Evolutionary conservation across 2,797 vertebrate genomes (phyloP), one percentile per base, ranked within the genome.

Genomic region (Parauchenoglanis punctatus): DNA sequence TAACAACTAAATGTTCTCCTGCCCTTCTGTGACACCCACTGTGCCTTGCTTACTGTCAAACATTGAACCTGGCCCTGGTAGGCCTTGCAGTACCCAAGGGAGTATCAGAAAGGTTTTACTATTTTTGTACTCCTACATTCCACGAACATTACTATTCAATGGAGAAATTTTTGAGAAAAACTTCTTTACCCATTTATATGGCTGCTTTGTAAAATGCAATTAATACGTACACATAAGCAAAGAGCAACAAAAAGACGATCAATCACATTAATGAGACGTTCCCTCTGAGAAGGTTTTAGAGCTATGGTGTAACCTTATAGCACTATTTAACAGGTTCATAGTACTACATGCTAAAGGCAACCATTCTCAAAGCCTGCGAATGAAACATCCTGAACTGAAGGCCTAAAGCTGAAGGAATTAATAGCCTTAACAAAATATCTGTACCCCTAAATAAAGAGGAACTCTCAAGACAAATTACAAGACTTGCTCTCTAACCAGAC

Each of bases 311-410:
- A 31, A 80, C 40, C 49, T 18, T 56, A 56, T 1, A 85, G 54
- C 35, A 35, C 73, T 80, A 78, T 68, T 28, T 23, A 73, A 63
- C 40, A 46, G n/a, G 20, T 70, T 70, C 4, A 61, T 25, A 67
- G 87, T 73, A 85, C 85, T 25, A 86, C 65, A 88, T 84, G 81
- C 81, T 59, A 73, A 90, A 89, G 87, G 88, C 85, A 80, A 88
- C 49, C 81, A 67, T 87, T 82, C 61, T 46, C 83, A 75, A 78
- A 81, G 40, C 31, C 58, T 2, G 73, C 77, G 70, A 83, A 67
- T 40, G 58, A 77, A 77, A 77, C 56, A 72, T 49, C 44, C 78
- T 88, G 78, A 88, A 89, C 54, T 76, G 85, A 84, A 83, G 73
- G 44, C 17, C 25, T 13, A 56, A 40, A 72, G 17, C 3, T 54